Base-by-base conservation (phyloP, 2,113 vertebrate species). In the Canis aureus region DNA sequence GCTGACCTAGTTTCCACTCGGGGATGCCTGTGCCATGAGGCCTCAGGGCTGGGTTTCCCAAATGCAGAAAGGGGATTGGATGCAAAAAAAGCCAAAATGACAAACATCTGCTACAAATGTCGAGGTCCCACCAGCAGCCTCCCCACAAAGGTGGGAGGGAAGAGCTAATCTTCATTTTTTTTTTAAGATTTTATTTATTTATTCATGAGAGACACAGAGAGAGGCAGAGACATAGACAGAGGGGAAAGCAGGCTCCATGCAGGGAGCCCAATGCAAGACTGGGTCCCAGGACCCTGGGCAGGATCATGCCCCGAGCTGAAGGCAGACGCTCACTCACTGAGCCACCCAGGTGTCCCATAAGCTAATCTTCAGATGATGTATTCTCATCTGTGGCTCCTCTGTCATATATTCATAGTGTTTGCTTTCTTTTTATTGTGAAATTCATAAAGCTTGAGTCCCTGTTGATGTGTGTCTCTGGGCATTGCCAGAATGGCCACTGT, bases 1-100 rank as follows among this genome's bases (percentile, higher is more conserved):
- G 32, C 17, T 5, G 4, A 16, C n/a, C 86, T 11, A 25, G 93
- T 43, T 25, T 25, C 35, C 60, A 8, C 73, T 22, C 4, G 49
- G n/a, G 9, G 9, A 25, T 0, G 0, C 73, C 60, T 3, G 23
- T 15, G 55, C 66, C 13, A 0, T 19, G 78, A 43, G 62, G 8
- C 78, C n/a, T 53, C 51, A 3, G 59, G 27, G 43, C 49, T 11
- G 0, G 49, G 73, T 32, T 64, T 10, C 43, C 9, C 43, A 64
- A 69, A 38, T 0, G 9, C 78, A 64, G 78, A n/a, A 19, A 17
- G 55, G 32, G 23, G 22, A 9, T 22, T 43, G 5, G 76, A 43
- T 3, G 55, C 32, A 64, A 62, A 64, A 64, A 64, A 53, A 55
- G 32, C 43, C 43, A 27, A 23, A 3, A 1, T 32, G 66, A 43